A percentile compares a stretch with the other conserved stretches of the same genome.
These are phyloP conservation scores for Merluccius polli DNA, from an alignment of 2,797 vertebrate genomes.

Conservation along the genomic window DNA sequence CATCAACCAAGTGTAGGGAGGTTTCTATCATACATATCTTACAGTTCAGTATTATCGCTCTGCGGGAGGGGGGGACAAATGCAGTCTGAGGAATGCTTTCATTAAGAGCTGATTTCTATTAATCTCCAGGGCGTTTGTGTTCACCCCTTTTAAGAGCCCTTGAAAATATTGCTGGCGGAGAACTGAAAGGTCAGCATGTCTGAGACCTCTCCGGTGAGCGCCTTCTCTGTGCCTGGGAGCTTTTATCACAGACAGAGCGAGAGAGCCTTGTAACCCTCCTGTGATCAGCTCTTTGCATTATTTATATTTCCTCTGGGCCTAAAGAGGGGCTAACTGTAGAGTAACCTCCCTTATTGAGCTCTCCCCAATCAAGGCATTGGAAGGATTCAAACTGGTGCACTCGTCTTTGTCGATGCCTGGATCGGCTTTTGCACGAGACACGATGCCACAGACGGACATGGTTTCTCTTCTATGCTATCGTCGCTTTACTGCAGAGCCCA, in stretches of 20 bases:
- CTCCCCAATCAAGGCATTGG: conserved; percentile 17
- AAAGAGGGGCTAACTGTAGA: conserved; percentile 4
- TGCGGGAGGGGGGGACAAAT: conserved; percentile 7
- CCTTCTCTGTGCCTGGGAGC: conserved; percentile 32
- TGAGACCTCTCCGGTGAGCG: conserved; percentile 38
- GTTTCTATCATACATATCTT: neutral
- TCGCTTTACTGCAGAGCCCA: neutral
- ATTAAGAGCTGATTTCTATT: conserved; percentile 54
- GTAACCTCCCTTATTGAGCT: conserved; percentile 20
- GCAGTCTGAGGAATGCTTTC: conserved; percentile 44
- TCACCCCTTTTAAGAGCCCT: conserved; percentile 40
- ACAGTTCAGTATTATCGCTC: neutral
- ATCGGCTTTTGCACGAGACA: neutral
- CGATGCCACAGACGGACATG: neutral
- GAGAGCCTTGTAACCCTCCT: conserved; percentile 21
- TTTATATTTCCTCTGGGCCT: conserved; percentile 7
- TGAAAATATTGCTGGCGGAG: conserved; percentile 31
- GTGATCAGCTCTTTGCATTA: conserved; percentile 21
- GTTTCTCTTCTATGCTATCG: neutral
- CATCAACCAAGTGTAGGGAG: neutral
- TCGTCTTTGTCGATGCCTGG: neutral
- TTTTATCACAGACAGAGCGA: conserved; percentile 48
- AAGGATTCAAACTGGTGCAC: conserved; percentile 16
- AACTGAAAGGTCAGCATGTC: conserved; percentile 60
- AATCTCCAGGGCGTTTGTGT: conserved; percentile 42